Conservation (phyloP, 2,113 vertebrate genomes). For the Pogona vitticeps region DNA sequence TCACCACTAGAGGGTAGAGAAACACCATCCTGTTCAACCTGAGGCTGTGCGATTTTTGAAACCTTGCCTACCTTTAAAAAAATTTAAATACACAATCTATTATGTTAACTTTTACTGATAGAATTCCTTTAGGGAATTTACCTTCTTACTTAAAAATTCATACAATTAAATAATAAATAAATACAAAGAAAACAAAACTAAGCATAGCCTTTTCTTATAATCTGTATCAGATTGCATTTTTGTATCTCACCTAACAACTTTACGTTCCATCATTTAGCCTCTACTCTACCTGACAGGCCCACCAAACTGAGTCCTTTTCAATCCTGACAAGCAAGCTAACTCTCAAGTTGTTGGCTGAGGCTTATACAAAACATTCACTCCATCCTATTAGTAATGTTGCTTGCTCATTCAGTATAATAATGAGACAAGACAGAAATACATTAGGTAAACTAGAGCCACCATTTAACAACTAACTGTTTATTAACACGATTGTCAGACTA, state of each 20-base stretch:
- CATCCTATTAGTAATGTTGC: not conserved
- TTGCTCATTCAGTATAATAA: not conserved
- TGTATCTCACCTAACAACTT: not conserved
- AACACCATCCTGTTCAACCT: slow-evolving; percentile 19
- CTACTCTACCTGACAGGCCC: not conserved
- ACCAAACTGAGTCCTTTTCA: not conserved
- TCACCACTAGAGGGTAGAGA: slow-evolving; percentile 68
- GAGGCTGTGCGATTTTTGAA: not conserved
- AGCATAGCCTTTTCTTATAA: not conserved
- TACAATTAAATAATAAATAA: not conserved
- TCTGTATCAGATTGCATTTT: not conserved
- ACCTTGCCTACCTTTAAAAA: not conserved
- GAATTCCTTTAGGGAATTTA: not conserved
- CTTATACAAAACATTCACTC: not conserved
- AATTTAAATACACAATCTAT: not conserved
- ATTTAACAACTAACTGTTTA: not conserved
- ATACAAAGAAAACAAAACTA: not conserved
- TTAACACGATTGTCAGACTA: not conserved
- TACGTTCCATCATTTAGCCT: not conserved
- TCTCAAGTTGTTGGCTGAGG: not conserved
- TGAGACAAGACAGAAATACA: not conserved
- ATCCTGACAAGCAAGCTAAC: not conserved
- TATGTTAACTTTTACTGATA: not conserved
- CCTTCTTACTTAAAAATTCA: not conserved
- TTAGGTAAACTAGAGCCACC: not conserved